These are phyloP conservation scores for Astur gentilis DNA, from an alignment of 2,113 vertebrate genomes.

Conservation along the genomic window DNA sequence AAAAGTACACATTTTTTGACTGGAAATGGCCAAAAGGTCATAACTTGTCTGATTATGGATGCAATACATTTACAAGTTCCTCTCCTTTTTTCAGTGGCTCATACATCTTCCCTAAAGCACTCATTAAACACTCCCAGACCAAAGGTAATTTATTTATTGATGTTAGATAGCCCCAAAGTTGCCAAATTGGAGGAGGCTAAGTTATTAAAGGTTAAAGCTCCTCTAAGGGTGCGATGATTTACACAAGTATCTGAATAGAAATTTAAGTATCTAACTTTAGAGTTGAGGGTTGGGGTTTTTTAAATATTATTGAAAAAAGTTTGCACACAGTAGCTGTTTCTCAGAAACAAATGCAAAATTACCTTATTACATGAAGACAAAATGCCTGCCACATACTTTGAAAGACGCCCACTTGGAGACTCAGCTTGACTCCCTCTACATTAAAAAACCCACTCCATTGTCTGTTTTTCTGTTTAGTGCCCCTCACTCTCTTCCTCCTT, in stretches of 20 bases:
- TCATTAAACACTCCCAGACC: background rate
- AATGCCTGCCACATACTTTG: background rate
- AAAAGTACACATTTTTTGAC: background rate
- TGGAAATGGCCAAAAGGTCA: background rate
- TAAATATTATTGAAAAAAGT: background rate
- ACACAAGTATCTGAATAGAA: background rate
- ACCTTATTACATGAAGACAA: background rate
- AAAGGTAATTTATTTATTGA: slow-evolving; percentile 1
- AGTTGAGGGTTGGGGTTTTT: background rate
- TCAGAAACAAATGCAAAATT: background rate
- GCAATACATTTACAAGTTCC: background rate
- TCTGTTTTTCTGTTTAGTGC: background rate
- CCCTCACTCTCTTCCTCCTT: background rate
- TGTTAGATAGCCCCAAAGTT: background rate
- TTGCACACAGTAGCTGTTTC: background rate
- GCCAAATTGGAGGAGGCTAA: background rate
- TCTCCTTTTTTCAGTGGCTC: background rate
- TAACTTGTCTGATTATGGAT: background rate
- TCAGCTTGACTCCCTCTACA: background rate
- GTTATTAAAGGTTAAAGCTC: background rate
- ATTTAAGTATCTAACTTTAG: background rate
- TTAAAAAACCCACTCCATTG: background rate
- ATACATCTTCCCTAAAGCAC: background rate
- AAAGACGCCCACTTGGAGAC: background rate
- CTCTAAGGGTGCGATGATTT: background rate